Percentiles rank a stretch among this genome's conserved stretches.
Evolutionary conservation across 2,113 vertebrate genomes (phyloP).

Genomic region (Barnardius zonarius): DNA sequence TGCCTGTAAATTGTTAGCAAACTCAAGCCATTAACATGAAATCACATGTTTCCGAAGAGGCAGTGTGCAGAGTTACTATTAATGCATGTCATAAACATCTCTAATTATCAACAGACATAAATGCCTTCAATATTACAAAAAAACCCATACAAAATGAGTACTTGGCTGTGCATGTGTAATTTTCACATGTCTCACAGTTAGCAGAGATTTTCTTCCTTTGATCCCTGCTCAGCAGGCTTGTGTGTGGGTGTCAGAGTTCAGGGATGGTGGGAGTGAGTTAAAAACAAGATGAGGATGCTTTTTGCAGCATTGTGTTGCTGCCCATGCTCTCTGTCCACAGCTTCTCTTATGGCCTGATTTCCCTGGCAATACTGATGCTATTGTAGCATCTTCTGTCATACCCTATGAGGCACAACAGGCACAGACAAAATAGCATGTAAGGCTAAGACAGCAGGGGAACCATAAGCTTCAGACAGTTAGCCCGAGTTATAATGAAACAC

Average conservation of each 20-base stretch:
- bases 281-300: not conserved
- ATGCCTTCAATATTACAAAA: not conserved
- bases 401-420: not conserved
- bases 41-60: not conserved
- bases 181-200: not conserved
- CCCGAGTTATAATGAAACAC: not conserved
- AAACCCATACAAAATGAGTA: not conserved
- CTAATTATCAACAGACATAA: constrained; percentile 27
- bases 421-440: not conserved
- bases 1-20: constrained; percentile 29
- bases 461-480: not conserved
- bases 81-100: constrained; percentile 16
- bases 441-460: not conserved
- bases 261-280: not conserved
- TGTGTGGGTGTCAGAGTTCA: not conserved
- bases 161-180: not conserved
- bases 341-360: fast-evolving
- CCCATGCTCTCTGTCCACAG: fast-evolving
- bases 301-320: not conserved
- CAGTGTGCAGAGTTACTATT: not conserved
- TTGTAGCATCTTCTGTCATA: not conserved
- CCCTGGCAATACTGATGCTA: not conserved
- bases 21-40: not conserved
- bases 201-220: not conserved
- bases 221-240: not conserved